These are phyloP conservation scores for Rhyacophila evoluta DNA, from an alignment of 2,888 invertebrate genomes.

Conservation along the genomic window DNA sequence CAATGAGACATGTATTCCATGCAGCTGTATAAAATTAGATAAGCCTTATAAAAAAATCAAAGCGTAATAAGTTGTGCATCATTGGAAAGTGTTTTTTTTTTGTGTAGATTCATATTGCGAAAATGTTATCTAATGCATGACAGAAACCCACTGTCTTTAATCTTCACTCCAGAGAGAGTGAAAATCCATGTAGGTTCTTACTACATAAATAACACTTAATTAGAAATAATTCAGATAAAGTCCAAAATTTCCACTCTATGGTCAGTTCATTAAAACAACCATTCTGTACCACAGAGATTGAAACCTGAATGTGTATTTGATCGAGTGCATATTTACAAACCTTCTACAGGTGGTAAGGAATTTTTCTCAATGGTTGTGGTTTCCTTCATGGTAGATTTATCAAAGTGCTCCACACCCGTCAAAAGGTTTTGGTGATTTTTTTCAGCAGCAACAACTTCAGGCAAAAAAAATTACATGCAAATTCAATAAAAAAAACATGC, in stretches of 20 bases:
- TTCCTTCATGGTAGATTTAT: constrained; percentile 80
- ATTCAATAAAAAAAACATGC: constrained; percentile 48
- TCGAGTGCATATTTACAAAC: constrained; percentile 61
- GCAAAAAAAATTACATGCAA: constrained; percentile 55
- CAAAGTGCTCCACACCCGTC: constrained; percentile 79
- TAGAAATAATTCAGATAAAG: too few relatives aligned
- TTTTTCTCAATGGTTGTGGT: constrained; percentile 81
- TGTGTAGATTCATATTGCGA: too few relatives aligned
- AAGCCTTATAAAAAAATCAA: neutral
- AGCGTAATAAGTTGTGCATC: neutral
- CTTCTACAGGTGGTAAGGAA: constrained; percentile 79
- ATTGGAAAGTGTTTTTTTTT: neutral
- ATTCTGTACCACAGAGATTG: too few relatives aligned
- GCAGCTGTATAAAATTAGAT: neutral
- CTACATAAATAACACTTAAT: too few relatives aligned
- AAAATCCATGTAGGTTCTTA: too few relatives aligned
- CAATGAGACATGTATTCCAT: too few relatives aligned
- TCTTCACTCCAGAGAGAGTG: too few relatives aligned
- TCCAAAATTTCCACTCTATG: too few relatives aligned
- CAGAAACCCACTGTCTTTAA: neutral
- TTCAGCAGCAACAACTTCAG: constrained; percentile 78
- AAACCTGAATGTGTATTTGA: too few relatives aligned
- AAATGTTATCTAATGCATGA: neutral
- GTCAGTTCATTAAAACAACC: too few relatives aligned
- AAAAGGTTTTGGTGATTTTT: constrained; percentile 79